phyloP scores from a whole-genome alignment of 2,797 vertebrate species.

The Anguilla anguilla region DNA sequence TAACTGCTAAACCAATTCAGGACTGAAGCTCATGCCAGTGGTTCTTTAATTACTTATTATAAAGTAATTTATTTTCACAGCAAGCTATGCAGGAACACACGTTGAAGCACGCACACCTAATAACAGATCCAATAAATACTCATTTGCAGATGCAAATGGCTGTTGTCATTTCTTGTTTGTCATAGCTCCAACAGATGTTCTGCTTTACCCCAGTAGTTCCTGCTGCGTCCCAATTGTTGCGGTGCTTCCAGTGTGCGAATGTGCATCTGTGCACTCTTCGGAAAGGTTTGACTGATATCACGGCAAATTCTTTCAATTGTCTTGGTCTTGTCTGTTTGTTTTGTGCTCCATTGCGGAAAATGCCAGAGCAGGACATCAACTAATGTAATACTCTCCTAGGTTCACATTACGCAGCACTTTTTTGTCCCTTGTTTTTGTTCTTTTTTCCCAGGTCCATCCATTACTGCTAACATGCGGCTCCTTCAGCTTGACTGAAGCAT shows the following conservation, averaged over 20 bases:
- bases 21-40: neutral
- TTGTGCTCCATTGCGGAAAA: slow-evolving; percentile 47
- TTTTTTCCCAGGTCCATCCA: slow-evolving; percentile 54
- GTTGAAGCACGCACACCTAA: neutral
- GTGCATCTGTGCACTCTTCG: slow-evolving; percentile 61
- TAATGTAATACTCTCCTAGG: slow-evolving; percentile 45
- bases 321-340: slow-evolving; percentile 66
- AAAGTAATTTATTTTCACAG: slow-evolving; percentile 9
- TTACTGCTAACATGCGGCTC: slow-evolving; percentile 54
- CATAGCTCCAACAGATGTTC: slow-evolving; percentile 9
- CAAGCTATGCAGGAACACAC: neutral
- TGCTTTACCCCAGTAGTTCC: slow-evolving; percentile 33
- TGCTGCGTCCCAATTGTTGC: slow-evolving; percentile 48
- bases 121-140: slow-evolving; percentile 13
- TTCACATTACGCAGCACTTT: slow-evolving; percentile 66
- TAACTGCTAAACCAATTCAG: neutral
- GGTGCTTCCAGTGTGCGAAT: slow-evolving; percentile 58
- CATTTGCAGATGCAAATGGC: slow-evolving; percentile 12
- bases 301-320: slow-evolving; percentile 71
- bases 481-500: slow-evolving; percentile 64
- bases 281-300: slow-evolving; percentile 72
- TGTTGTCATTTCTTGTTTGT: neutral
- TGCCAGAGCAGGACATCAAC: slow-evolving; percentile 47
- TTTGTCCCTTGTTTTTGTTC: slow-evolving; percentile 37
- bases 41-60: slow-evolving; percentile 12